A percentile compares a stretch with the other conserved stretches of the same genome.
phyloP scores from a whole-genome alignment of 2,888 invertebrate species.

The Rhamphomyia laevipes region DNA sequence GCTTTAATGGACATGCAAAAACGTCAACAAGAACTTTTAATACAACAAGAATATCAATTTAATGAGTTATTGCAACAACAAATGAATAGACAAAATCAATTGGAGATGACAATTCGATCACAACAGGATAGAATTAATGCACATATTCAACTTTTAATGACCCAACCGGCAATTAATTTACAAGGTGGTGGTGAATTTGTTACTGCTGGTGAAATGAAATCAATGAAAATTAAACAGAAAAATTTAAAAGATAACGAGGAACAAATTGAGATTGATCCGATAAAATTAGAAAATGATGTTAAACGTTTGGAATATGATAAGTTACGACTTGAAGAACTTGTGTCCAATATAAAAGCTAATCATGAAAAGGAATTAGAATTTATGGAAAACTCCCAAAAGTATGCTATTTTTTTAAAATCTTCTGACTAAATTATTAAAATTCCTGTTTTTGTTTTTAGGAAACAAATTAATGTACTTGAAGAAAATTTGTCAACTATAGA shows the following conservation, averaged over 20 bases:
- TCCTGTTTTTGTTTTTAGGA: conserved; percentile 19
- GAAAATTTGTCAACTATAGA: conserved; percentile 28
- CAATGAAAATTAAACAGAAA: background rate
- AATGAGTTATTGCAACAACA: conserved; percentile 32
- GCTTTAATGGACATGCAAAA: conserved; percentile 33
- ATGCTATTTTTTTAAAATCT: conserved; percentile 12
- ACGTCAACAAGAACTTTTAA: conserved; percentile 26
- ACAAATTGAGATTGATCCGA: background rate
- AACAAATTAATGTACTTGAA: conserved; percentile 32
- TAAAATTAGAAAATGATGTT: conserved; percentile 27
- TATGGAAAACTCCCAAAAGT: conserved; percentile 35
- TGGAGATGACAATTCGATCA: conserved; percentile 31
- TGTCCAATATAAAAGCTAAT: conserved; percentile 32
- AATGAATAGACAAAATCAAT: conserved; percentile 29
- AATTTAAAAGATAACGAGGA: background rate
- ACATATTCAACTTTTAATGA: conserved; percentile 33
- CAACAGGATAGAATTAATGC: conserved; percentile 36
- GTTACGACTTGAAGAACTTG: conserved; percentile 32
- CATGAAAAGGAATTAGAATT: conserved; percentile 36
- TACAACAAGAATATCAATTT: conserved; percentile 32
- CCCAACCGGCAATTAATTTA: conserved; percentile 21
- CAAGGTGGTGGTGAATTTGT: background rate
- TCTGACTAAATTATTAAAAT: background rate
- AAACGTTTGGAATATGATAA: conserved; percentile 33
- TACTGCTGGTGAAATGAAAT: background rate